These are phyloP conservation scores for Muscicapa striata DNA, from an alignment of 2,797 vertebrate genomes.

Conservation along the genomic window DNA sequence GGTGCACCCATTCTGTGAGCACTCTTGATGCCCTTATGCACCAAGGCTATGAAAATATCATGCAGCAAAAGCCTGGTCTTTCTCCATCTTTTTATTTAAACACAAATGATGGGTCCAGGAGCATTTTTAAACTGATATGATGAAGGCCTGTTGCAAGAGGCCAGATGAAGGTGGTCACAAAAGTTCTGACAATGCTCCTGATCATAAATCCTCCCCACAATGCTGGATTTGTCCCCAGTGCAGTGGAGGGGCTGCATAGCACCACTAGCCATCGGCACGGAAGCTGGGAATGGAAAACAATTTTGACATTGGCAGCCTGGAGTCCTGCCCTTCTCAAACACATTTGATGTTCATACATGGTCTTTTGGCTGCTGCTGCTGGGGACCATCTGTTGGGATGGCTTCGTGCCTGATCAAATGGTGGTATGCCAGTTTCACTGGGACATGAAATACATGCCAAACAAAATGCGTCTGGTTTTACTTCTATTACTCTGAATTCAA, in stretches of 20 bases:
- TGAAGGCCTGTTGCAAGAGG: neutral
- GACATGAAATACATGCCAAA: slow-evolving; percentile 67
- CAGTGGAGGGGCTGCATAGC: neutral
- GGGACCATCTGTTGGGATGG: slow-evolving; percentile 79
- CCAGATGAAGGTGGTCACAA: neutral
- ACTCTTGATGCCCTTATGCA: neutral
- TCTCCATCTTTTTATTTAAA: neutral
- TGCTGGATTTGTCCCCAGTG: neutral
- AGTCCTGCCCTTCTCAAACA: slow-evolving; percentile 71
- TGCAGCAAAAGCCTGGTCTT: neutral
- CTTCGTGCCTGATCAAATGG: slow-evolving; percentile 72
- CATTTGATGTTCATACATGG: slow-evolving; percentile 82
- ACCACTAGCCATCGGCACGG: slow-evolving; percentile 26
- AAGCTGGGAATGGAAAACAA: slow-evolving; percentile 76
- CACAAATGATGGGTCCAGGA: neutral
- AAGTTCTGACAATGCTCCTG: neutral
- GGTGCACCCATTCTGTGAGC: neutral
- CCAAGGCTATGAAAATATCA: neutral
- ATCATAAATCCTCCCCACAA: neutral
- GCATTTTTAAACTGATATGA: neutral
- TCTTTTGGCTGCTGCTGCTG: slow-evolving; percentile 78
- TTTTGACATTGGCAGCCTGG: slow-evolving; percentile 75
- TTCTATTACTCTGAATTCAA: slow-evolving; percentile 63
- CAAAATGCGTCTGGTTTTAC: slow-evolving; percentile 64
- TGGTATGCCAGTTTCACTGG: slow-evolving; percentile 71